phyloP scores from a whole-genome alignment of 1,140 invertebrate species.

The Pseudomyrmex dendroicus region DNA sequence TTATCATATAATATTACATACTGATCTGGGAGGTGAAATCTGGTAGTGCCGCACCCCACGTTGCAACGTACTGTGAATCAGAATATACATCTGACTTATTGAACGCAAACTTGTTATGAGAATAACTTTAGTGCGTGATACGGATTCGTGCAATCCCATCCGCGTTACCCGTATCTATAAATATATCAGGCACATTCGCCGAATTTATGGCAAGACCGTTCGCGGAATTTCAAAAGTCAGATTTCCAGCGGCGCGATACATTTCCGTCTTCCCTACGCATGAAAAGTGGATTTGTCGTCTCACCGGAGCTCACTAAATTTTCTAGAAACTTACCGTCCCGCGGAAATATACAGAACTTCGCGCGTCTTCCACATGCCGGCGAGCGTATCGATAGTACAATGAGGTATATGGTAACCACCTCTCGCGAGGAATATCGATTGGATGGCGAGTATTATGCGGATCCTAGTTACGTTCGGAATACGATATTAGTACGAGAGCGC shows the following conservation, averaged over 20 bases:
- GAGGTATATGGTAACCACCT: conserved; percentile 41
- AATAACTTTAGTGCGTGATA: conserved; percentile 19
- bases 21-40: not conserved
- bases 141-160: conserved; percentile 49
- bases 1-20: not conserved
- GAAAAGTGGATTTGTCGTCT: conserved; percentile 63
- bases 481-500: not conserved
- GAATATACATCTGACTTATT: conserved; percentile 37
- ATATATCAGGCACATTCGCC: conserved; percentile 52
- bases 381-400: conserved; percentile 26
- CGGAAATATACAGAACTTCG: conserved; percentile 48
- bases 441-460: conserved; percentile 47
- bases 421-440: conserved; percentile 47
- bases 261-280: conserved; percentile 8
- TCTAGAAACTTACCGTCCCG: conserved; percentile 28
- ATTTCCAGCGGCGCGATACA: conserved; percentile 46
- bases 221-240: conserved; percentile 60
- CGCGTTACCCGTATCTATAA: conserved; percentile 61
- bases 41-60: not conserved
- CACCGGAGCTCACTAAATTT: conserved; percentile 57
- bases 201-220: conserved; percentile 67
- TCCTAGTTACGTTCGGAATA: conserved; percentile 43
- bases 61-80: conserved; percentile 35
- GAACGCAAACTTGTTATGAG: conserved; percentile 54
- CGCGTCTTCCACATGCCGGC: not conserved